Percentiles rank a stretch among this genome's conserved stretches.
Conservation (phyloP, 2,797 vertebrate genomes). For the Pantherophis vulpinus region DNA sequence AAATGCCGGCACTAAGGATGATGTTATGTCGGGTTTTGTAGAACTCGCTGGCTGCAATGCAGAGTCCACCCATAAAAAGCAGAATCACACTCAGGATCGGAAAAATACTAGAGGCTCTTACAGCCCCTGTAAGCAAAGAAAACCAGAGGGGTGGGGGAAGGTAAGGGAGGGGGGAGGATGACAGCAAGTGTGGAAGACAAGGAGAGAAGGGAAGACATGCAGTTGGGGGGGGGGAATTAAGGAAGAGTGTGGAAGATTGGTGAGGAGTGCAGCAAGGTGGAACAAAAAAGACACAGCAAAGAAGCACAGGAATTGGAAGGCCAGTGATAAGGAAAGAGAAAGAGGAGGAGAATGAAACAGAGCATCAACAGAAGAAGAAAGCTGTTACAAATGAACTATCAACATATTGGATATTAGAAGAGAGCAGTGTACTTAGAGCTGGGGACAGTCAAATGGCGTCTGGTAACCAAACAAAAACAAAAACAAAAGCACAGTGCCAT, state of each 20-base stretch:
- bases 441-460: not conserved
- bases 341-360: constrained; percentile 37
- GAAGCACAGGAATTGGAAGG: constrained; percentile 15
- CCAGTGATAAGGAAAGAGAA: not conserved
- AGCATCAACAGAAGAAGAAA: constrained; percentile 36
- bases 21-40: constrained; percentile 99
- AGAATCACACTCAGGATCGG: constrained; percentile 98
- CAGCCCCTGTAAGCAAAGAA: constrained; percentile 81
- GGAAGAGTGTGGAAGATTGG: not conserved
- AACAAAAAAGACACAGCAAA: constrained; percentile 12
- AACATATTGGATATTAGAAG: not conserved
- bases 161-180: constrained; percentile 41
- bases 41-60: constrained; percentile 98
- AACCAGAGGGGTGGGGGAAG: not conserved
- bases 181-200: constrained; percentile 28
- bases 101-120: constrained; percentile 97
- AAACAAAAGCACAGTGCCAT: not conserved
- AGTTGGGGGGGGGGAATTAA: not conserved
- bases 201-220: constrained; percentile 4
- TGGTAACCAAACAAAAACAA: not conserved
- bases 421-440: accelerated
- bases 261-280: constrained; percentile 31
- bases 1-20: constrained; percentile 97
- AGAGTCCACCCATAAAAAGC: constrained; percentile 98
- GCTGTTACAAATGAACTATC: constrained; percentile 10